These are phyloP conservation scores for Danio jaintianensis DNA, from an alignment of 2,797 vertebrate species.

Conservation along the genomic window DNA sequence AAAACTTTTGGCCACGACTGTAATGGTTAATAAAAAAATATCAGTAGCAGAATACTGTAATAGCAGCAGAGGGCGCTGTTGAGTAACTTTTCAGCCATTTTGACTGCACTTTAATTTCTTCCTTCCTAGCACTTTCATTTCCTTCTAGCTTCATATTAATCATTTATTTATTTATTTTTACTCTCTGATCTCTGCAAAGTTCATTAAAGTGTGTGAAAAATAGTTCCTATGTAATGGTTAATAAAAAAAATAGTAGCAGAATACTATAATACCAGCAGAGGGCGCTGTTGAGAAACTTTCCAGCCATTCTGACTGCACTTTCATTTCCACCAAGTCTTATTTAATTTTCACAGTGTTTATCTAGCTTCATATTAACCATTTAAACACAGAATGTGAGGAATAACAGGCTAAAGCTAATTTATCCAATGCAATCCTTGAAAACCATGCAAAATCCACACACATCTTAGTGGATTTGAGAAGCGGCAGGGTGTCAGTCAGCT, in stretches of 20 bases:
- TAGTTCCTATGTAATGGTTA: not conserved
- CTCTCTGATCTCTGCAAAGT: too few relatives aligned
- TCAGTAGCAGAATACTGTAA: too few relatives aligned
- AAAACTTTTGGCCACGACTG: too few relatives aligned
- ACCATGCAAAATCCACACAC: not conserved
- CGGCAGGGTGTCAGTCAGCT: slow-evolving; percentile 11
- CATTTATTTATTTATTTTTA: too few relatives aligned
- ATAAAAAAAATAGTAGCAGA: not conserved
- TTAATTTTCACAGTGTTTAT: too few relatives aligned
- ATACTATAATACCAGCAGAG: not conserved
- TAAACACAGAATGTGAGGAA: not conserved
- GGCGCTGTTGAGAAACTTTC: not conserved
- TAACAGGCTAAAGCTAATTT: not conserved
- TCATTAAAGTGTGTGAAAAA: too few relatives aligned
- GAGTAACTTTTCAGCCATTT: not conserved
- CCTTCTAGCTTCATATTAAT: too few relatives aligned
- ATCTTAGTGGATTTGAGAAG: not conserved
- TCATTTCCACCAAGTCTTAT: too few relatives aligned
- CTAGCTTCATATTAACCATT: too few relatives aligned
- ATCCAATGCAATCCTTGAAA: not conserved
- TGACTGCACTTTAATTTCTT: too few relatives aligned
- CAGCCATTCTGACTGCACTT: not conserved
- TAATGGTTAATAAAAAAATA: not conserved
- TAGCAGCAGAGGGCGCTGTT: slow-evolving; percentile 5
- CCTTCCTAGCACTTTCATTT: too few relatives aligned